These are phyloP conservation scores for Archivesica marissinica DNA, from an alignment of 1,140 invertebrate genomes.

Conservation along the genomic window DNA sequence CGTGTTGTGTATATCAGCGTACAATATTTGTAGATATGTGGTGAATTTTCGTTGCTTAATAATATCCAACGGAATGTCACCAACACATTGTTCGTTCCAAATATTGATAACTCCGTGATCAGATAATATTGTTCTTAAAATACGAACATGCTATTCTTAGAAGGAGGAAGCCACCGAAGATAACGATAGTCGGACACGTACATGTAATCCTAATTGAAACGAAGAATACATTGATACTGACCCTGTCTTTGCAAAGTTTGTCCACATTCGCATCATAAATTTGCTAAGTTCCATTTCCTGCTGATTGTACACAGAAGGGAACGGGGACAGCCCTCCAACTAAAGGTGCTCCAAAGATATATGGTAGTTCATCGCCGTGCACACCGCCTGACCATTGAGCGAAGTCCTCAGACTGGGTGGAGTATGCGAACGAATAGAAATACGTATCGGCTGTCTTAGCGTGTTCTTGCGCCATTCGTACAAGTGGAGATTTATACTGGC, in stretches of 20 bases:
- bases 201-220: background rate
- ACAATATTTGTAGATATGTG: too few relatives aligned
- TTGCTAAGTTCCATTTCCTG: constrained; percentile 95
- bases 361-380: constrained; percentile 96
- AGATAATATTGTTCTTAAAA: too few relatives aligned
- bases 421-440: constrained; percentile 85
- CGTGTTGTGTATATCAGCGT: too few relatives aligned
- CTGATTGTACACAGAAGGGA: constrained; percentile 94
- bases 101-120: too few relatives aligned
- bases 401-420: constrained; percentile 94
- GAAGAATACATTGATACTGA: constrained; percentile 86
- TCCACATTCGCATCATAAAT: constrained; percentile 96
- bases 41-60: too few relatives aligned
- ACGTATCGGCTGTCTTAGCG: constrained; percentile 85
- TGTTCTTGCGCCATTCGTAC: constrained; percentile 96
- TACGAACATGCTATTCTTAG: too few relatives aligned
- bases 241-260: constrained; percentile 99
- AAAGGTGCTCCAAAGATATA: constrained; percentile 97
- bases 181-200: too few relatives aligned
- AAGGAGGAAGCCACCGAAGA: too few relatives aligned
- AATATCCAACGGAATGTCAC: too few relatives aligned
- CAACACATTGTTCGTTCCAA: too few relatives aligned
- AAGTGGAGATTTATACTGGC: constrained; percentile 93
- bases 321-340: constrained; percentile 90
- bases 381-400: constrained; percentile 80